Evolutionary conservation across 2,888 invertebrate genomes (phyloP).

Genomic region (Caenorhabditis sp.): DNA sequence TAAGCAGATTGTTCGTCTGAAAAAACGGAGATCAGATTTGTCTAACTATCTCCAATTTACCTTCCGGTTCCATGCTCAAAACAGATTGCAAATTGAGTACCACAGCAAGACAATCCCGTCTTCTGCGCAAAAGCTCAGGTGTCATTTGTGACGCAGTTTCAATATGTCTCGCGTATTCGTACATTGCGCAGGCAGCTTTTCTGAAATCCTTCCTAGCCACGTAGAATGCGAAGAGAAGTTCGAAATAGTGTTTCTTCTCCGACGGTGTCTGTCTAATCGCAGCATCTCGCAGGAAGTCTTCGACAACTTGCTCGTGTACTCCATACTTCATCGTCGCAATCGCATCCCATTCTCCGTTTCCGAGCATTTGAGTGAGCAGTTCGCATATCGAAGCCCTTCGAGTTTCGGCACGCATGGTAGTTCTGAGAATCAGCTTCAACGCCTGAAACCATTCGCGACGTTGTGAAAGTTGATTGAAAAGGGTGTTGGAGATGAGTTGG

Average conservation of each 20-base stretch:
- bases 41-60: background rate
- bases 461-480: slow-evolving; percentile 74
- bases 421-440: slow-evolving; percentile 59
- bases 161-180: slow-evolving; percentile 70
- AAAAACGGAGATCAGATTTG: too few relatives aligned
- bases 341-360: slow-evolving; percentile 56
- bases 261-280: slow-evolving; percentile 61
- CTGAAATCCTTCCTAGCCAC: slow-evolving; percentile 59
- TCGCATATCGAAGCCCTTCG: slow-evolving; percentile 56
- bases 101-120: slow-evolving; percentile 70
- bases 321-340: slow-evolving; percentile 64
- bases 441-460: slow-evolving; percentile 72
- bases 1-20: slow-evolving; percentile 28
- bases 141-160: slow-evolving; percentile 67
- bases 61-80: slow-evolving; percentile 59
- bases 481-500: slow-evolving; percentile 70
- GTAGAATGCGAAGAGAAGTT: slow-evolving; percentile 64
- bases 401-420: slow-evolving; percentile 39
- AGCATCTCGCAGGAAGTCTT: slow-evolving; percentile 60
- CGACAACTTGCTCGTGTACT: slow-evolving; percentile 54
- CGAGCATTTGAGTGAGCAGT: slow-evolving; percentile 55
- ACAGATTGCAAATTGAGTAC: slow-evolving; percentile 67
- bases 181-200: slow-evolving; percentile 73
- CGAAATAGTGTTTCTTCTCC: slow-evolving; percentile 63
- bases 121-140: slow-evolving; percentile 69